These are phyloP conservation scores for Dicyrtoma fusca DNA, from an alignment of 2,888 invertebrate genomes.

Conservation along the genomic window DNA sequence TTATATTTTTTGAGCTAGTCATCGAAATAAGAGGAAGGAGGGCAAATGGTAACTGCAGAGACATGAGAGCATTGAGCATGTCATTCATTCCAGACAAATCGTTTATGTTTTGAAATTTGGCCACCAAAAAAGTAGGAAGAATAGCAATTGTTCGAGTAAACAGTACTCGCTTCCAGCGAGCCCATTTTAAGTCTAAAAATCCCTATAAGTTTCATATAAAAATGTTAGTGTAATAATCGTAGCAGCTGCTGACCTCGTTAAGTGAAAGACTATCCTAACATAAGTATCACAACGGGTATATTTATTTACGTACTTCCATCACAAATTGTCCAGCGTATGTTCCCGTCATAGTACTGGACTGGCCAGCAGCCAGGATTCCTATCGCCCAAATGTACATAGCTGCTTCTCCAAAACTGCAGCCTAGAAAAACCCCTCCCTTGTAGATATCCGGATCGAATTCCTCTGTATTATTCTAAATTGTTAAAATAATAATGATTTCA, in stretches of 20 bases:
- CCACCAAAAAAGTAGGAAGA: slow-evolving; percentile 71
- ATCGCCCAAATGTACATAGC: slow-evolving; percentile 86
- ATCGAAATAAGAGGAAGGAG: slow-evolving; percentile 83
- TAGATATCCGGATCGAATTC: slow-evolving; percentile 71
- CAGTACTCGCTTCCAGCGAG: slow-evolving; percentile 82
- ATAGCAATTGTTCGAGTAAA: slow-evolving; percentile 84
- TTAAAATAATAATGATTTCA: too few relatives aligned
- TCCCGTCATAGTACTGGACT: slow-evolving; percentile 82
- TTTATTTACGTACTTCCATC: slow-evolving; percentile 68
- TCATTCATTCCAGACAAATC: slow-evolving; percentile 82
- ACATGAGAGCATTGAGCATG: slow-evolving; percentile 82
- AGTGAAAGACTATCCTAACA: too few relatives aligned
- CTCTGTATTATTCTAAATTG: slow-evolving; percentile 62
- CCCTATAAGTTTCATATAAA: slow-evolving; percentile 62
- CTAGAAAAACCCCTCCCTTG: slow-evolving; percentile 74
- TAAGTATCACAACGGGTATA: too few relatives aligned
- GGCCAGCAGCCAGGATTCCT: slow-evolving; percentile 79
- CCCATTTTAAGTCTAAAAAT: slow-evolving; percentile 81
- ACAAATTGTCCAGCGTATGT: slow-evolving; percentile 84
- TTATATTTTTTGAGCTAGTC: slow-evolving; percentile 75
- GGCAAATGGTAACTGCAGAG: slow-evolving; percentile 84
- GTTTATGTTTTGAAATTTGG: slow-evolving; percentile 69
- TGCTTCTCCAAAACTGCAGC: slow-evolving; percentile 74
- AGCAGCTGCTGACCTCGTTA: too few relatives aligned
- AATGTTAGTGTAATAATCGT: too few relatives aligned